Conservation (phyloP, 2,797 vertebrate genomes). For the Peromyscus melanophrys region DNA sequence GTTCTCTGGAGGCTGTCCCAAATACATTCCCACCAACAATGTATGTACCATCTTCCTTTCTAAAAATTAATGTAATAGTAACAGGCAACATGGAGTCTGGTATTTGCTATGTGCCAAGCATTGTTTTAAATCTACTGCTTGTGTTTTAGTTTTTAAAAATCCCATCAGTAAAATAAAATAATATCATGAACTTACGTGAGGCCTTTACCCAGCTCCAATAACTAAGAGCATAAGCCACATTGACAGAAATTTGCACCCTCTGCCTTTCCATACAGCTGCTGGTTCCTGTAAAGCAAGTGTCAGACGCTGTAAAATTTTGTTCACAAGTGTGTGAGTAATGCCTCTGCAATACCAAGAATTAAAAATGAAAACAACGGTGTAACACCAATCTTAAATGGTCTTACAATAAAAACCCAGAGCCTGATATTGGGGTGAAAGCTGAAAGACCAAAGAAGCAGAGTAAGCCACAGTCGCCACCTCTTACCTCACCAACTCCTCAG, state of each 20-base stretch:
- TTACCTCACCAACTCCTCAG: too few species aligned
- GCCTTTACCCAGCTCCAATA: constrained; percentile 16
- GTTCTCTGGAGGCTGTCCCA: neutral
- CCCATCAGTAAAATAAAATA: constrained; percentile 59
- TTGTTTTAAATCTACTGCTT: constrained; percentile 35
- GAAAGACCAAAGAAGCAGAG: too few species aligned
- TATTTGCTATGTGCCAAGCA: neutral
- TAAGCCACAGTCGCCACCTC: too few species aligned
- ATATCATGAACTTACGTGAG: neutral
- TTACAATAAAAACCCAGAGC: too few species aligned
- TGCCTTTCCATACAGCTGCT: neutral
- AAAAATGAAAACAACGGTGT: neutral
- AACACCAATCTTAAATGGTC: too few species aligned
- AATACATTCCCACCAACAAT: neutral
- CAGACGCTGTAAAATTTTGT: constrained; percentile 11
- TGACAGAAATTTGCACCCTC: neutral
- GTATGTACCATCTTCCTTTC: neutral
- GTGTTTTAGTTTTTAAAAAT: constrained; percentile 52
- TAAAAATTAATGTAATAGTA: constrained; percentile 32
- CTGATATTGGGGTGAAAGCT: too few species aligned
- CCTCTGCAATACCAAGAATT: neutral
- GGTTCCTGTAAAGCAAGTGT: constrained; percentile 61
- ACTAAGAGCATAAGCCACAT: constrained; percentile 24
- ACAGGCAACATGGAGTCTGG: neutral
- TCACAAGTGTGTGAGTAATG: constrained; percentile 47